Percentiles rank a stretch among this genome's conserved stretches.
These are phyloP conservation scores for Leucoma salicis DNA, from an alignment of 2,888 invertebrate genomes.

Conservation along the genomic window DNA sequence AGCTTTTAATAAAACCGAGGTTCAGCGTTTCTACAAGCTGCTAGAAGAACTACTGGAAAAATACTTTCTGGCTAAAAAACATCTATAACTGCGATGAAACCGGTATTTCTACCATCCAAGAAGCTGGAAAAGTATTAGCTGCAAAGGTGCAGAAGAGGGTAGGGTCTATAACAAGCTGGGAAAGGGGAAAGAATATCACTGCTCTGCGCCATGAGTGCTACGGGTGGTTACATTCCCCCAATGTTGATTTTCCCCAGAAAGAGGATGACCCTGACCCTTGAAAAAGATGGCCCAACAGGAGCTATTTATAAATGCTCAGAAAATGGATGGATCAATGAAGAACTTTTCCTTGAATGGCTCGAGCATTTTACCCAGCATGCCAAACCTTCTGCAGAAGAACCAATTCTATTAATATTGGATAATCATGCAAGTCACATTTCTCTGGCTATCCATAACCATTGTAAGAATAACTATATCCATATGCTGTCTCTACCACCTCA, in stretches of 20 bases:
- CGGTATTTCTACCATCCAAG: constrained; percentile 48
- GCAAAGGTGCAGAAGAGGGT: constrained; percentile 41
- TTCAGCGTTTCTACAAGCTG: constrained; percentile 29
- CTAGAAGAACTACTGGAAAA: constrained; percentile 29
- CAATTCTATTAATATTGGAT: too few species aligned
- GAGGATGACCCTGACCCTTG: too few species aligned
- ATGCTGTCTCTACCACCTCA: constrained; percentile 32
- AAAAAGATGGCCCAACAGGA: too few species aligned
- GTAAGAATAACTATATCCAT: constrained; percentile 15
- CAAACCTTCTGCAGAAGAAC: too few species aligned
- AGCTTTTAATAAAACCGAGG: constrained; percentile 37
- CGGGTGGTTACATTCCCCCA: constrained; percentile 52
- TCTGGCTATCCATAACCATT: constrained; percentile 27
- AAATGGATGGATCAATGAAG: too few species aligned
- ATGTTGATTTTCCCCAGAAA: too few species aligned
- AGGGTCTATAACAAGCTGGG: constrained; percentile 53
- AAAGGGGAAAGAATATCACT: constrained; percentile 55
- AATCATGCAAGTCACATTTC: constrained; percentile 34
- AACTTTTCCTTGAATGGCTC: too few species aligned
- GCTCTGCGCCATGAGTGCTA: constrained; percentile 56
- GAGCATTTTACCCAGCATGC: too few species aligned
- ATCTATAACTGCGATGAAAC: constrained; percentile 35
- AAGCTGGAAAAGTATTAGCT: constrained; percentile 43
- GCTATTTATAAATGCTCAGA: too few species aligned
- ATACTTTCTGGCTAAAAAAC: constrained; percentile 3